Evolutionary conservation across 1,140 invertebrate species (phyloP).

Genomic region (Oryzaephilus surinamensis): DNA sequence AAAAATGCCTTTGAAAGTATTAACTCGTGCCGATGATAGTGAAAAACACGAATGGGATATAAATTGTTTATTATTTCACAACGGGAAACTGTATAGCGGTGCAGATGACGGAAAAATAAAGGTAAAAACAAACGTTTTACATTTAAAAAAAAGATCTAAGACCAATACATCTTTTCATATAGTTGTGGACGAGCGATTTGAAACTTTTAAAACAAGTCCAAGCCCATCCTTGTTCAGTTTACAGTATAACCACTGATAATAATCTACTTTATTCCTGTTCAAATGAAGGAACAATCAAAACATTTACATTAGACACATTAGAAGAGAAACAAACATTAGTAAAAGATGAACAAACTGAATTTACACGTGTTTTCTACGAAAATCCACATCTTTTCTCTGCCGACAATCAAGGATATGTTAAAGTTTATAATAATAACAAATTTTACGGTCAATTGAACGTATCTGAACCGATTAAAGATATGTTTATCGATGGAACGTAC

Average conservation of each 20-base stretch:
- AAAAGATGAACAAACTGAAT: constrained; percentile 26
- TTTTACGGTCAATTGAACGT: constrained; percentile 27
- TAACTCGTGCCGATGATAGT: constrained; percentile 23
- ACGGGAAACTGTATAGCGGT: constrained; percentile 36
- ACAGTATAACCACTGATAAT: constrained; percentile 30
- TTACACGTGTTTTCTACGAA: constrained; percentile 30
- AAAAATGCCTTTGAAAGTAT: constrained; percentile 28
- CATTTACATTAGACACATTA: constrained; percentile 34
- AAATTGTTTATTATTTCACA: constrained; percentile 31
- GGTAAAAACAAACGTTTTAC: constrained; percentile 22
- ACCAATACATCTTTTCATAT: constrained; percentile 7
- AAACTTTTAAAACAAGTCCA: constrained; percentile 35
- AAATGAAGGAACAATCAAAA: constrained; percentile 39
- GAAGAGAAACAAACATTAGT: constrained; percentile 25
- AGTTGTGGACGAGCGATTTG: constrained; percentile 39
- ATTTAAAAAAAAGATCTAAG: neutral
- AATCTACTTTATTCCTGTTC: constrained; percentile 39
- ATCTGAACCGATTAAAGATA: constrained; percentile 38
- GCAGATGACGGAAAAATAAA: constrained; percentile 42
- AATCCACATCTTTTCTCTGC: constrained; percentile 35
- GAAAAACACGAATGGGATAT: constrained; percentile 38
- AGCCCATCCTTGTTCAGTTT: constrained; percentile 37
- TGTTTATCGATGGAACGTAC: constrained; percentile 32
- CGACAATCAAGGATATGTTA: constrained; percentile 39
- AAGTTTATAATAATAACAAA: constrained; percentile 34